phyloP scores from a whole-genome alignment of 2,797 vertebrate genomes.

The Acrossocheilus fasciatus region DNA sequence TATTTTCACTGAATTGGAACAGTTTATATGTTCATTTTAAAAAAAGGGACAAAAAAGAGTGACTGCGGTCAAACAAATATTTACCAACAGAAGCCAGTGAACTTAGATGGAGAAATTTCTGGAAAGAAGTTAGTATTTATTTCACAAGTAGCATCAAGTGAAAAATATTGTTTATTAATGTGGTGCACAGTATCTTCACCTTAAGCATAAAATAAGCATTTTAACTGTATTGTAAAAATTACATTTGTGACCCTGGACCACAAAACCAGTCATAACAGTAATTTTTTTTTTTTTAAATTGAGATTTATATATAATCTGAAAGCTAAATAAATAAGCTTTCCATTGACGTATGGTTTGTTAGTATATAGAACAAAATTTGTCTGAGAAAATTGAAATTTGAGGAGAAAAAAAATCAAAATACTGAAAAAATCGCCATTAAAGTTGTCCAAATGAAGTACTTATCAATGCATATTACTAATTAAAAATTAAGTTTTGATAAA shows the following conservation, averaged over 20 bases:
- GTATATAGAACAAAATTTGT: no score
- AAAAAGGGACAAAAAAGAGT: neutral
- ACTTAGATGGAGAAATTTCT: neutral
- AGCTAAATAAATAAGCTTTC: no score
- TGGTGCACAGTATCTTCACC: neutral
- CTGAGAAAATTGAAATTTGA: no score
- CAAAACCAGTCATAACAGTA: no score
- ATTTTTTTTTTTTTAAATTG: no score
- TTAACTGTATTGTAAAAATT: neutral
- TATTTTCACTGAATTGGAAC: neutral
- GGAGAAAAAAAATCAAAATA: no score
- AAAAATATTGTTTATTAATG: conserved; percentile 5
- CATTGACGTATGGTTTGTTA: no score
- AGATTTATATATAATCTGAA: no score
- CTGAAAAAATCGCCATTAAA: no score
- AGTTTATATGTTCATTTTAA: neutral
- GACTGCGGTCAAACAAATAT: conserved; percentile 34
- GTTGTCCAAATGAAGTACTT: no score
- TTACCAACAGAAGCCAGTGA: neutral
- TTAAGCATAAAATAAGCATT: conserved; percentile 25
- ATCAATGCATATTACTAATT: no score
- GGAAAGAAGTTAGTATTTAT: neutral
- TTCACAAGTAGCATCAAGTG: neutral
- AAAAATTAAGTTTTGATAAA: no score
- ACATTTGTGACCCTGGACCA: neutral